A percentile compares a stretch with the other conserved stretches of the same genome.
phyloP scores from a whole-genome alignment of 2,888 invertebrate genomes.

The Tipula lateralis region DNA sequence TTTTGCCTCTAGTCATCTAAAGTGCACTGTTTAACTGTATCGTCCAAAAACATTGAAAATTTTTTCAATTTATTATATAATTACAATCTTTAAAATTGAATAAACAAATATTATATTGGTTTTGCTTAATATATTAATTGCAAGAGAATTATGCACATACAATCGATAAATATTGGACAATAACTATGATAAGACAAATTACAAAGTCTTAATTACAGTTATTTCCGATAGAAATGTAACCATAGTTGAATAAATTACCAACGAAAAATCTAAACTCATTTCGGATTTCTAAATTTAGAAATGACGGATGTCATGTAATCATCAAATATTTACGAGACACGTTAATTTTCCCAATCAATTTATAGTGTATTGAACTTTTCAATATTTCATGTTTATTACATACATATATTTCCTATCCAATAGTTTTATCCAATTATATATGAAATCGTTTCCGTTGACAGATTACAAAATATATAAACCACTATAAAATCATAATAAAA shows the following conservation, averaged over 20 bases:
- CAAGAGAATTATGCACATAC: too few species aligned
- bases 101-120: neutral
- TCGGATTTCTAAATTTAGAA: neutral
- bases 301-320: neutral
- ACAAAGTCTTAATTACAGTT: neutral
- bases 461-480: neutral
- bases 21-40: neutral
- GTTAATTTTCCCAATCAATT: neutral
- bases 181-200: neutral
- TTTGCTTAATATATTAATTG: neutral
- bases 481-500: neutral
- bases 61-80: neutral
- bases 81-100: neutral
- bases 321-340: neutral
- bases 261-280: neutral
- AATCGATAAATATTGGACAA: neutral
- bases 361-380: neutral
- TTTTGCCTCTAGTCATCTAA: neutral
- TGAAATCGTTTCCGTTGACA: neutral
- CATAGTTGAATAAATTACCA: neutral
- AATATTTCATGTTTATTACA: neutral
- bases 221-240: neutral
- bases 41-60: neutral
- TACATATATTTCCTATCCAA: too few species aligned
- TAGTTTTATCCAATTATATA: neutral